phyloP scores from a whole-genome alignment of 2,888 invertebrate genomes.

The Parnassius orleans region DNA sequence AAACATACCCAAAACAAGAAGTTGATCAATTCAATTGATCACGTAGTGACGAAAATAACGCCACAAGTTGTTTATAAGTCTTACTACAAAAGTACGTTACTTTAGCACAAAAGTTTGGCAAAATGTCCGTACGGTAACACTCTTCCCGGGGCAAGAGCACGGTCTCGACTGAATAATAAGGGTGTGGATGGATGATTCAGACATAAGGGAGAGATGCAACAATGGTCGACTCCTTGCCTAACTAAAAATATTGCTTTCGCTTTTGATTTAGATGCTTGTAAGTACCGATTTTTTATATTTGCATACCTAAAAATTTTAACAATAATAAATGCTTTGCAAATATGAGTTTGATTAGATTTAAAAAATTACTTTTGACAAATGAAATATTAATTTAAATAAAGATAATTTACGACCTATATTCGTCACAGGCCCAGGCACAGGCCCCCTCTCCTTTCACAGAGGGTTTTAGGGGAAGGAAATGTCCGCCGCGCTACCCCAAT shows the following conservation, averaged over 20 bases:
- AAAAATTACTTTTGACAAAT: neutral
- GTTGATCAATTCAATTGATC: neutral
- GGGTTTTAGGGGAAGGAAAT: too few relatives aligned
- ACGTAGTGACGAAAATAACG: conserved; percentile 5
- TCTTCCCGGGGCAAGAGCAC: conserved; percentile 32
- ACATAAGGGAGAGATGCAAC: conserved; percentile 31
- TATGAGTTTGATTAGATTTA: too few relatives aligned
- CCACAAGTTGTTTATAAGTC: conserved; percentile 6
- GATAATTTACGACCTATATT: too few relatives aligned
- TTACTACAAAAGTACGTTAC: conserved; percentile 20
- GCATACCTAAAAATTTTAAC: too few relatives aligned
- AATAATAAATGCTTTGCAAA: too few relatives aligned
- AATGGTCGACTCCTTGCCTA: conserved; percentile 5
- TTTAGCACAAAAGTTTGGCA: conserved; percentile 26
- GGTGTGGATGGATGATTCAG: conserved; percentile 31
- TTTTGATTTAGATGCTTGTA: neutral
- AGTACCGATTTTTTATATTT: neutral
- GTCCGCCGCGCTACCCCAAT: too few relatives aligned
- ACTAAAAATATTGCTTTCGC: conserved; percentile 10
- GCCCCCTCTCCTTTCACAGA: too few relatives aligned
- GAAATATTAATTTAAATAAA: neutral
- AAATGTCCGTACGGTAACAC: conserved; percentile 26
- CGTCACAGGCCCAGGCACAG: too few relatives aligned
- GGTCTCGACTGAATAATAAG: conserved; percentile 34
- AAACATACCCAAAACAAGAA: neutral